Evolutionary conservation across 2,797 vertebrate species (phyloP).

Genomic region (Pagetopsis macropterus): DNA sequence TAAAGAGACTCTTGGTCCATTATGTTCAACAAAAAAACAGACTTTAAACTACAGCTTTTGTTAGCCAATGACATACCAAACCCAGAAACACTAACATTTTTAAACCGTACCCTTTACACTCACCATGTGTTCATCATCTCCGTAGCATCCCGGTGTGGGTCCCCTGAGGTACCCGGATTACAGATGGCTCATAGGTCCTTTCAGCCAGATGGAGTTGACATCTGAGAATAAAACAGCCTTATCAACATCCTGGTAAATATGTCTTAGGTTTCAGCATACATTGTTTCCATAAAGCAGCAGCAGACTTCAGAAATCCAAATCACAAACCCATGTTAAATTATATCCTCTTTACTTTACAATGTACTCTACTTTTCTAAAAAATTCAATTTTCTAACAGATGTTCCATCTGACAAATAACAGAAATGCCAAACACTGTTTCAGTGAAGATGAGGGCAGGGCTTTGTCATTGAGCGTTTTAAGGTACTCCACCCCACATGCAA

Average conservation of each 20-base stretch:
- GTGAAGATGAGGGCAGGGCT: constrained; percentile 79
- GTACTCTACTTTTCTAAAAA: constrained; percentile 13
- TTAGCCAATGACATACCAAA: neutral
- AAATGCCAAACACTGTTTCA: constrained; percentile 66
- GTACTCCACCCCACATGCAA: constrained; percentile 54
- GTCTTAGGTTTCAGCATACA: constrained; percentile 45
- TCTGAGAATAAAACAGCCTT: constrained; percentile 56
- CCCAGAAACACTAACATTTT: constrained; percentile 12
- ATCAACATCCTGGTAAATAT: constrained; percentile 46
- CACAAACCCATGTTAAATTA: constrained; percentile 23
- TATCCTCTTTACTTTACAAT: constrained; percentile 10
- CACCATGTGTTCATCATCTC: constrained; percentile 79
- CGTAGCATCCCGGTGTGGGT: constrained; percentile 46
- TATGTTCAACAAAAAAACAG: neutral
- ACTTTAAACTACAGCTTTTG: neutral
- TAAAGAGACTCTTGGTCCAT: too few species aligned
- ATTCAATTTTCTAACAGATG: constrained; percentile 11
- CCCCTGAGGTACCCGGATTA: constrained; percentile 60
- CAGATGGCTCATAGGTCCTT: constrained; percentile 63
- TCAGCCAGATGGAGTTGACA: constrained; percentile 42
- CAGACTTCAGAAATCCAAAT: constrained; percentile 18
- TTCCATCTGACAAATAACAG: constrained; percentile 53
- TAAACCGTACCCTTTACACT: constrained; percentile 51
- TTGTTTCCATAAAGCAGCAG: constrained; percentile 50
- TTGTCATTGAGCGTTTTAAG: constrained; percentile 78